Evolutionary conservation across 2,113 vertebrate species (phyloP).

Genomic region (Sceloporus tristichus): DNA sequence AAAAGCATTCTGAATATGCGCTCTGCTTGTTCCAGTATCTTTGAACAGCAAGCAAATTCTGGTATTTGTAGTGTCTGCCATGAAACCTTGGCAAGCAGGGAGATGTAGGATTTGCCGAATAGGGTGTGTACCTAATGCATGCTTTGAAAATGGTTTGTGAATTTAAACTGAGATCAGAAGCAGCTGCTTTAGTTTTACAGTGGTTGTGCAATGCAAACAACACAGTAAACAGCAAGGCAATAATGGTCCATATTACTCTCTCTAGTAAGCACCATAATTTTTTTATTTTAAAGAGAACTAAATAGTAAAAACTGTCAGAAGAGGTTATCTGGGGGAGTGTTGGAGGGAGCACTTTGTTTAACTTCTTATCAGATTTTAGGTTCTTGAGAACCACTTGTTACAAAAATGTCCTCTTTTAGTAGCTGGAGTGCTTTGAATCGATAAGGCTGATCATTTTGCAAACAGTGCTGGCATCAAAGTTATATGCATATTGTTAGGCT

Average conservation of each 20-base stretch:
- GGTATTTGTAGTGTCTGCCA: neutral
- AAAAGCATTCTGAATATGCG: neutral
- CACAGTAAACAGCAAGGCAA: constrained; percentile 13
- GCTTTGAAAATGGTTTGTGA: constrained; percentile 25
- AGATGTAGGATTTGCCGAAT: constrained; percentile 35
- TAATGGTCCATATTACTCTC: neutral
- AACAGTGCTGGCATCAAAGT: constrained; percentile 51
- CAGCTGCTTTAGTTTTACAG: constrained; percentile 53
- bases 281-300: constrained; percentile 5
- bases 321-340: constrained; percentile 6
- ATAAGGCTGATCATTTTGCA: constrained; percentile 52
- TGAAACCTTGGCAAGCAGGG: constrained; percentile 24
- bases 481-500: constrained; percentile 46
- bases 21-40: neutral
- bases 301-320: constrained; percentile 22
- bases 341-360: constrained; percentile 10
- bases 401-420: constrained; percentile 63
- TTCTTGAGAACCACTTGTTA: constrained; percentile 13
- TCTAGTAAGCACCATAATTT: constrained; percentile 2
- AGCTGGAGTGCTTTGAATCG: constrained; percentile 53
- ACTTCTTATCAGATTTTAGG: neutral
- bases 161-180: constrained; percentile 39
- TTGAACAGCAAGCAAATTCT: neutral
- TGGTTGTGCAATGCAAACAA: constrained; percentile 9
- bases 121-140: constrained; percentile 22